A percentile compares a stretch with the other conserved stretches of the same genome.
Evolutionary conservation across 1,140 invertebrate genomes (phyloP).

Genomic region (Drosophila lowei): DNA sequence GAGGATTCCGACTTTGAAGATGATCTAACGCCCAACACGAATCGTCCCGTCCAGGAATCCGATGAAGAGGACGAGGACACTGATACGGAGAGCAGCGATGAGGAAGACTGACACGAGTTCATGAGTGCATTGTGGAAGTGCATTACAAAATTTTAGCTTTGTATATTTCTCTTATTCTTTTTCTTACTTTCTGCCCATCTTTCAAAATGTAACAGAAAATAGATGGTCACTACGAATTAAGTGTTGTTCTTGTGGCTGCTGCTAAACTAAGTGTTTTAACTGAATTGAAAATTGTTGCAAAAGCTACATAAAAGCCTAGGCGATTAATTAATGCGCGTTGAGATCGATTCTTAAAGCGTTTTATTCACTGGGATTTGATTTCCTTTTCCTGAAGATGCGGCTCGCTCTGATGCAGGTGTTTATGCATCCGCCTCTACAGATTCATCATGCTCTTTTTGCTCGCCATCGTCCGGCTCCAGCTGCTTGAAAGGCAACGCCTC

Average conservation of each 20-base stretch:
- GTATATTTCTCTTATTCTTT: constrained; percentile 63
- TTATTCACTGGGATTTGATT: constrained; percentile 28
- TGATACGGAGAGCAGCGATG: constrained; percentile 42
- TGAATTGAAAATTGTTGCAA: constrained; percentile 54
- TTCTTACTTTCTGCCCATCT: constrained; percentile 24
- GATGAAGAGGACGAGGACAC: constrained; percentile 36
- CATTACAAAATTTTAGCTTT: constrained; percentile 75
- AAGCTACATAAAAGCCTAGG: constrained; percentile 68
- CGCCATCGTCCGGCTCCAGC: constrained; percentile 23
- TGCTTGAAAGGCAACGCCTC: constrained; percentile 39
- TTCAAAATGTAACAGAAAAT: constrained; percentile 33
- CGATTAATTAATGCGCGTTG: constrained; percentile 39
- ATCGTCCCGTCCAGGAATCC: constrained; percentile 47
- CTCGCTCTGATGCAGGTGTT: not conserved
- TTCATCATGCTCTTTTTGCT: constrained; percentile 49
- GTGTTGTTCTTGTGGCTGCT: constrained; percentile 29
- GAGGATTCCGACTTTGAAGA: constrained; percentile 52
- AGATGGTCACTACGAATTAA: constrained; percentile 16
- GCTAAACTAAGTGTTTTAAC: constrained; percentile 18
- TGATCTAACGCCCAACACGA: constrained; percentile 67
- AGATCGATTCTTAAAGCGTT: constrained; percentile 61
- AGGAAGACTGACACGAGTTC: constrained; percentile 56
- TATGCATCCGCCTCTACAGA: constrained; percentile 27
- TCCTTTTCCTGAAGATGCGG: not conserved
- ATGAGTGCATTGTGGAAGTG: constrained; percentile 21